A percentile compares a stretch with the other conserved stretches of the same genome.
phyloP scores from a whole-genome alignment of 2,797 vertebrate genomes.

The Anniella stebbinsi region DNA sequence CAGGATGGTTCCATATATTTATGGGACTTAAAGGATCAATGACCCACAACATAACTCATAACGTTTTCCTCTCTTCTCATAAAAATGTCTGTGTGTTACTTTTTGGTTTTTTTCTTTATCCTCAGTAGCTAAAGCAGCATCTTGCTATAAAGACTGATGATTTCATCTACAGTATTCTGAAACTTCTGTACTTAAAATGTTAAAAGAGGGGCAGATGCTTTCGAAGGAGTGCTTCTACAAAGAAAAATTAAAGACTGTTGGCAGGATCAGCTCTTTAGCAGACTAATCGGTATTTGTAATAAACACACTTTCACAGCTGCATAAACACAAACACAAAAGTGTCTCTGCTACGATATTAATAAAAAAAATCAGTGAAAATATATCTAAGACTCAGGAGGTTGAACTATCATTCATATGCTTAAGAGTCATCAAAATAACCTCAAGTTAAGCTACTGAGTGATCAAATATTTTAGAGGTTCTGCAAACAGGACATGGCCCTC shows the following conservation, averaged over 20 bases:
- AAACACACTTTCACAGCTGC: constrained; percentile 81
- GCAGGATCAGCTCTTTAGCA: constrained; percentile 75
- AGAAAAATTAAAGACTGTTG: constrained; percentile 80
- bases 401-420: constrained; percentile 58
- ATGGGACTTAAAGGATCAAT: constrained; percentile 49
- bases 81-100: constrained; percentile 41
- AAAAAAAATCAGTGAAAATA: constrained; percentile 76
- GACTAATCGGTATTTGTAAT: constrained; percentile 76
- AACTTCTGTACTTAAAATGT: constrained; percentile 73
- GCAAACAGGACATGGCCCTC: neutral
- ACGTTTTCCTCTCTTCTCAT: constrained; percentile 52
- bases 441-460: constrained; percentile 22
- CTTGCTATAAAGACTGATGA: constrained; percentile 70
- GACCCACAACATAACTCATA: constrained; percentile 62
- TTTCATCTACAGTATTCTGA: constrained; percentile 63
- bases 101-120: constrained; percentile 19
- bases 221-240: constrained; percentile 74
- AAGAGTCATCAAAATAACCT: neutral
- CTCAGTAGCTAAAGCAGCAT: constrained; percentile 66
- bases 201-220: constrained; percentile 82
- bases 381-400: constrained; percentile 57
- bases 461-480: constrained; percentile 38
- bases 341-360: constrained; percentile 77
- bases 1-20: constrained; percentile 54
- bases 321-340: constrained; percentile 71